These are phyloP conservation scores for Alaudala cheleensis DNA, from an alignment of 2,113 vertebrate species.

Conservation along the genomic window DNA sequence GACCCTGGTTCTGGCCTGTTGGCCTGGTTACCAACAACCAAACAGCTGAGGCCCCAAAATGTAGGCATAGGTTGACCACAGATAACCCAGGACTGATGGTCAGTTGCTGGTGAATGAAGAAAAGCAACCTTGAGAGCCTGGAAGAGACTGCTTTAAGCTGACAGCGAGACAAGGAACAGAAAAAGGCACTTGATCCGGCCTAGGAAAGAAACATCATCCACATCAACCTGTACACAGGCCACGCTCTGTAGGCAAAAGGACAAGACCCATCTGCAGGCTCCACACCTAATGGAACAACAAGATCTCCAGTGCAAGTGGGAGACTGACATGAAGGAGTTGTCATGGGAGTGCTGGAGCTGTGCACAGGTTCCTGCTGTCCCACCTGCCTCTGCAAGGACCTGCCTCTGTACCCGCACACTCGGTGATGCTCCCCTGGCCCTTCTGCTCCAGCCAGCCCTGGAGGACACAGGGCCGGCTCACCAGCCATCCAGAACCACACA, in stretches of 20 bases:
- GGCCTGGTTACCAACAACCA: not conserved
- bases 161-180: not conserved
- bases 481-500: not conserved
- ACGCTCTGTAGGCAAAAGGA: not conserved
- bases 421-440: not conserved
- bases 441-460: not conserved
- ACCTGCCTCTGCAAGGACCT: not conserved
- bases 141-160: not conserved
- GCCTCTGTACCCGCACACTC: fast-evolving
- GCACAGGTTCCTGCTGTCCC: fast-evolving
- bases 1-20: fast-evolving
- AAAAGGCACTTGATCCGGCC: not conserved
- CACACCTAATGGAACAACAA: not conserved
- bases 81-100: not conserved
- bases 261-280: not conserved
- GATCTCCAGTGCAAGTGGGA: fast-evolving
- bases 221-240: not conserved
- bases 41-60: not conserved
- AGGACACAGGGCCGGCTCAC: too few relatives aligned
- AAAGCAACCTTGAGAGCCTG: not conserved
- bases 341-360: not conserved
- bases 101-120: not conserved
- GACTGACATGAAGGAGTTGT: not conserved
- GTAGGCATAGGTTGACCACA: not conserved
- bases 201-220: not conserved